Evolutionary conservation across 2,797 vertebrate genomes (phyloP).

Genomic region (Propithecus perrieri): DNA sequence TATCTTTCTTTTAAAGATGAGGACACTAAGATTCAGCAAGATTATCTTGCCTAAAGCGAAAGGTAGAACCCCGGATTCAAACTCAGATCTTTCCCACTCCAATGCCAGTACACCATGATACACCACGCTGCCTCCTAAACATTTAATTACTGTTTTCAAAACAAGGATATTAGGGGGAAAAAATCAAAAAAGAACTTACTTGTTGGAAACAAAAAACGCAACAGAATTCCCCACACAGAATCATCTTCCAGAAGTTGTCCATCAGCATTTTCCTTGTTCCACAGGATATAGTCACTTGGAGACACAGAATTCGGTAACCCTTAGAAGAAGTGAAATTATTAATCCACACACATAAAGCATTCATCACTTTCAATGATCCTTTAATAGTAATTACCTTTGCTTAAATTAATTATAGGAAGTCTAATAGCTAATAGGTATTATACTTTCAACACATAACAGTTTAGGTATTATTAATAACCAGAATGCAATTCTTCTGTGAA

Average conservation of each 20-base stretch:
- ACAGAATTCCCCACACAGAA: rapidly evolving
- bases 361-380: constrained; percentile 73
- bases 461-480: constrained; percentile 61
- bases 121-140: neutral
- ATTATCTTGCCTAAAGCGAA: neutral
- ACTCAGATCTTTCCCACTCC: neutral
- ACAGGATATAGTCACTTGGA: too few species aligned
- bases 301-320: constrained; percentile 49
- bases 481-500: constrained; percentile 61
- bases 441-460: constrained; percentile 52
- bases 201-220: constrained; percentile 80
- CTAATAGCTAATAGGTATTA: constrained; percentile 69
- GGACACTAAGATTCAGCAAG: neutral
- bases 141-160: constrained; percentile 50
- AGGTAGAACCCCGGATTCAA: neutral
- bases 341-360: constrained; percentile 63
- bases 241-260: neutral
- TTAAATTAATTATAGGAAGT: constrained; percentile 68
- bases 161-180: neutral
- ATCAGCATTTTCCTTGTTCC: neutral
- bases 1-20: constrained; percentile 41
- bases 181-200: constrained; percentile 80
- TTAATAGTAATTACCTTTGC: constrained; percentile 70
- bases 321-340: constrained; percentile 75
- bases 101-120: neutral